phyloP scores from a whole-genome alignment of 2,888 invertebrate genomes.

The Rhimphoctona megacephalus region DNA sequence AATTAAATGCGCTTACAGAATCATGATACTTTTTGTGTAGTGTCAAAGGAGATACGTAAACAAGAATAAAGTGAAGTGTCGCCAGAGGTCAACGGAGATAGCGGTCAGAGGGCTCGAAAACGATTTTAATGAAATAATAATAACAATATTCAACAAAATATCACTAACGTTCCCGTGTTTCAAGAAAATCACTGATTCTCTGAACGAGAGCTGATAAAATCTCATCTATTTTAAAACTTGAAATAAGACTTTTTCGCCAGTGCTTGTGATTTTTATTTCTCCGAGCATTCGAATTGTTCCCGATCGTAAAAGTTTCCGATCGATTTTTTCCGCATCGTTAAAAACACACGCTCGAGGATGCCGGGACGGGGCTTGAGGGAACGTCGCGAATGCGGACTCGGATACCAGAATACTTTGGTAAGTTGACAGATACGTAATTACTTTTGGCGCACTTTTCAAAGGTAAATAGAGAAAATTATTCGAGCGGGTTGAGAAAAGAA shows the following conservation, averaged over 20 bases:
- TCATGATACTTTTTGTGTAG: constrained; percentile 9
- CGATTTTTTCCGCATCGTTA: not conserved
- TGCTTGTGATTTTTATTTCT: not conserved
- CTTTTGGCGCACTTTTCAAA: constrained; percentile 1
- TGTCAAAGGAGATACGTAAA: constrained; percentile 24
- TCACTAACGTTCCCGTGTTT: not conserved
- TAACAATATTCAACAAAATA: not conserved
- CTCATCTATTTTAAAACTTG: not conserved
- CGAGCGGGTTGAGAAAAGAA: constrained; percentile 2
- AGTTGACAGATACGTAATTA: constrained; percentile 80
- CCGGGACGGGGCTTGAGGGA: constrained; percentile 80
- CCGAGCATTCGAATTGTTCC: not conserved
- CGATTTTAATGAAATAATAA: constrained; percentile 4
- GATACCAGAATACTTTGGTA: constrained; percentile 90
- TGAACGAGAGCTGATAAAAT: not conserved
- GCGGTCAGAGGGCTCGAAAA: not conserved
- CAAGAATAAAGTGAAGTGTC: constrained; percentile 10
- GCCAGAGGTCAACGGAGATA: constrained; percentile 15
- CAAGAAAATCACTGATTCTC: not conserved
- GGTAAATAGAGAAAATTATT: not conserved
- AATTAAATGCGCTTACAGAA: constrained; percentile 11
- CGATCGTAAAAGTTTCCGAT: not conserved
- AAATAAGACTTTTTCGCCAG: not conserved
- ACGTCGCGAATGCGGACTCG: constrained; percentile 89
- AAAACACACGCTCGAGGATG: constrained; percentile 73